Base-by-base conservation (phyloP, 64 coral and sea anemone genomes). In the Cladopsammia gracilis region DNA sequence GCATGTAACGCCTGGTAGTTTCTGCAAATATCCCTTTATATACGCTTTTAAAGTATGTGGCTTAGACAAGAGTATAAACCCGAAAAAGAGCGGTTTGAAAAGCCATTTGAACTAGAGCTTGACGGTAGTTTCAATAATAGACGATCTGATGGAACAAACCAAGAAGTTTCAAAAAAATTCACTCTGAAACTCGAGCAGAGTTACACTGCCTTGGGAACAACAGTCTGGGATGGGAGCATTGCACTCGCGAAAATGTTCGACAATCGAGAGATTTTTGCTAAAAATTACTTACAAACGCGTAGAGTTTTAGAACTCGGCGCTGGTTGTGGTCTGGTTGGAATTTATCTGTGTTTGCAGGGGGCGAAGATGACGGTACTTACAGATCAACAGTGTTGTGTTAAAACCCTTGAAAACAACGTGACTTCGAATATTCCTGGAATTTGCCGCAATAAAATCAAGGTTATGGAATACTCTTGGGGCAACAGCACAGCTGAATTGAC, bases 191-290 rank as follows among this genome's bases (percentile, higher is more conserved):
- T 99, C 26, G 58, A 83, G 74, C 97, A 98, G 43, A 98, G 85
- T 85, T 96, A 95, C 68, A 45, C 87, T 11, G 97, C 90, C 12
- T 60, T 99, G 15, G 94, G 98, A n/a, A 66, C 91, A 54, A 99
- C 98, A 18, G 98, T 99, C 5, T 96, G 98, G 94, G 98, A 99
- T 80, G 94, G 98, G 11, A 99, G 98, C 58, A 96, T 99, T 44
- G 98, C 94, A 23, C 90, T 99, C 42, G 94, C 98, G 5, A 99
- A 99, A 89, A 99, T 96, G 91, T 94, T 99, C 91, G 98, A 99
- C 43, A 96, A 89, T 70, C 62, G 65, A 78, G 34, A 52, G 0
- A 47, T 76, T 8, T 99, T 94, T 82, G 82, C 91, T 25, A 15
- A 10, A 75, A 64, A 65, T 34, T 85, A 86, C 60, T 44, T 99